These are phyloP conservation scores for Campoplex nolae DNA, from an alignment of 2,888 invertebrate species.

Conservation along the genomic window DNA sequence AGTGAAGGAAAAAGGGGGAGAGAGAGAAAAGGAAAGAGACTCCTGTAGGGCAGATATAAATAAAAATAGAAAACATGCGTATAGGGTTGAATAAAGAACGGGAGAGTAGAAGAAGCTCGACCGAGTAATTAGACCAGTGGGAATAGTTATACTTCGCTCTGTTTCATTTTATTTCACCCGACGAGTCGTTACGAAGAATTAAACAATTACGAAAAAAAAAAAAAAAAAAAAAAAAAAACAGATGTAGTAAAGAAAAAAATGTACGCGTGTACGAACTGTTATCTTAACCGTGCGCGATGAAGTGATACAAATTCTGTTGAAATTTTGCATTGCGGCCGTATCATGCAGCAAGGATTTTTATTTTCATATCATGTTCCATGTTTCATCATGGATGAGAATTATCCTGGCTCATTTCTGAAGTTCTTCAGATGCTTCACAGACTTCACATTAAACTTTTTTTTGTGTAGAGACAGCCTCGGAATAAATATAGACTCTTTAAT, in stretches of 20 bases:
- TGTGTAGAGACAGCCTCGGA: background rate
- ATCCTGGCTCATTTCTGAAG: background rate
- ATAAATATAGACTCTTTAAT: background rate
- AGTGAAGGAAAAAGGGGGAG: background rate
- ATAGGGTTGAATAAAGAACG: constrained; percentile 18
- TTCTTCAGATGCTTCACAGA: background rate
- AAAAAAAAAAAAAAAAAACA: background rate
- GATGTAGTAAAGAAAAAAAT: background rate
- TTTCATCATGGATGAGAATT: background rate
- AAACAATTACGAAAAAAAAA: constrained; percentile 31
- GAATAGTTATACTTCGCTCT: constrained; percentile 21
- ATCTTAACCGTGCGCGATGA: constrained; percentile 18
- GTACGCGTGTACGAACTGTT: constrained; percentile 18
- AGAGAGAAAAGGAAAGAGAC: background rate
- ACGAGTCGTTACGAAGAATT: constrained; percentile 55
- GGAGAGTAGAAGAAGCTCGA: constrained; percentile 42
- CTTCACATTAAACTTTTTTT: background rate
- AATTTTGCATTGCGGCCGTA: constrained; percentile 4
- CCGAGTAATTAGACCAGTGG: constrained; percentile 58
- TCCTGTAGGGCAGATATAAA: constrained; percentile 23
- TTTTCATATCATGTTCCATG: background rate
- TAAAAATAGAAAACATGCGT: constrained; percentile 38
- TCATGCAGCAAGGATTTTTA: constrained; percentile 14
- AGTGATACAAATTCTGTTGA: constrained; percentile 22
- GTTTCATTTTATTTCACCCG: constrained; percentile 46